phyloP scores from a whole-genome alignment of 2,797 vertebrate species.

The Acanthiza pusilla region DNA sequence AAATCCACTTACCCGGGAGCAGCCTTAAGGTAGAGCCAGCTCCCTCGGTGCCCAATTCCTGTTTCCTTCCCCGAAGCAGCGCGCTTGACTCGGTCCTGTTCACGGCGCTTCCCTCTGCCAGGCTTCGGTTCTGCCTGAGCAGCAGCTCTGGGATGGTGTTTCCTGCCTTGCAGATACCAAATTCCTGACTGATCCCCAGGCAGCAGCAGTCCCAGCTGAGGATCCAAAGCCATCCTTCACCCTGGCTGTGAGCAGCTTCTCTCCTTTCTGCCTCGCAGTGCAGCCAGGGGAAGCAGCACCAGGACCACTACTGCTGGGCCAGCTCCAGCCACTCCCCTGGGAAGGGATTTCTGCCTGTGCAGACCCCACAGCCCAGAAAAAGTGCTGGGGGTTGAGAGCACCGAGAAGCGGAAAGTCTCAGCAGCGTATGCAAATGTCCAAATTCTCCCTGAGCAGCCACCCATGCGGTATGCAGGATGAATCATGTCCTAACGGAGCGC shows the following conservation, averaged over 20 bases:
- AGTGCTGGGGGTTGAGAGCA: not conserved
- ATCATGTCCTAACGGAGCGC: slow-evolving; percentile 52
- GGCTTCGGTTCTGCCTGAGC: not conserved
- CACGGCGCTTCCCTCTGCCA: fast-evolving
- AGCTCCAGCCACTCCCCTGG: not conserved
- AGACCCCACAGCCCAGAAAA: fast-evolving
- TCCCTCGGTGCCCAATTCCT: not conserved
- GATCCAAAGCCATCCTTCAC: not conserved
- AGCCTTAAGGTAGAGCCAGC: not conserved
- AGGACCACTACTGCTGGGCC: not conserved
- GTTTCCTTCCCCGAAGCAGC: not conserved
- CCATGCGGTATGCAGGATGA: slow-evolving; percentile 64
- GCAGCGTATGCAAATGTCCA: slow-evolving; percentile 32
- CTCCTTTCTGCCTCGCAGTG: fast-evolving
- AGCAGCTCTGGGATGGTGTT: not conserved
- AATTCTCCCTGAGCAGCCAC: slow-evolving; percentile 62
- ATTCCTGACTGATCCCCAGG: not conserved
- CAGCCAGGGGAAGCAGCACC: not conserved
- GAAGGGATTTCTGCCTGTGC: not conserved
- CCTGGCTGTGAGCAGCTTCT: not conserved
- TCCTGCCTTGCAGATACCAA: not conserved
- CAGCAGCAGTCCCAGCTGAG: not conserved
- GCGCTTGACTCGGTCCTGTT: fast-evolving
- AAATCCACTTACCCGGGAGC: not conserved
- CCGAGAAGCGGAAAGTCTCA: not conserved